Base-by-base conservation (phyloP, 1,140 invertebrate genomes). In the Philopotamus ludificatus region DNA sequence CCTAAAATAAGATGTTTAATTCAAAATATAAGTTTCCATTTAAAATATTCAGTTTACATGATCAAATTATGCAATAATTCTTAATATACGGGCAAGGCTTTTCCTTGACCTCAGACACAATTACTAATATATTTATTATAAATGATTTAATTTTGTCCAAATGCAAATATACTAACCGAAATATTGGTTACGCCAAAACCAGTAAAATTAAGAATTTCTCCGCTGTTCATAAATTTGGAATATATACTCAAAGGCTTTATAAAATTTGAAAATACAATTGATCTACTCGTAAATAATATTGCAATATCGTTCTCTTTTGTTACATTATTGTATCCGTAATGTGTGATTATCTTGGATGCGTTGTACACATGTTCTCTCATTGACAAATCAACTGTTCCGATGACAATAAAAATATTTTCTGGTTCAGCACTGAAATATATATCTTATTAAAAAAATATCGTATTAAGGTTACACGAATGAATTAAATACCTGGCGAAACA, bases 261-360 rank as follows among this genome's bases (percentile, higher is more conserved):
- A 1, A 41, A 12, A 28, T 60, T 55, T 28, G 54, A 42, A 20
- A 66, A 53, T 18, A 15, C 23, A 15, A 70, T 66, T 8, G 22
- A n/a, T 22, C 9, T 45, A 16, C 2, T 7, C 15, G 68, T 66
- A 8, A 66, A 39, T 44, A 70, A 18, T 21, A 70, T 41, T 9
- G 68, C 63, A 18, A 70, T 63, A 42, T 70, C 68, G 21, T 70
- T 65, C 47, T 63, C 53, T 47, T 70, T 70, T 15, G 64, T 63
- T 34, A 44, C 64, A 26, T 22, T 20, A 39, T 23, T 61, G 18
- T 70, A 63, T 21, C 42, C 16, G 16, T 51, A 22, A 58, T 70
- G 68, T 1, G 22, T 12, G 34, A 66, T 64, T 18, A 70, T 63
- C 54, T 60, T 49, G 8, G 68, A 59, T 18, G 64, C 20, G 23